Base-by-base conservation (phyloP, 1,140 invertebrate genomes). In the Oryctes rhinoceros region DNA sequence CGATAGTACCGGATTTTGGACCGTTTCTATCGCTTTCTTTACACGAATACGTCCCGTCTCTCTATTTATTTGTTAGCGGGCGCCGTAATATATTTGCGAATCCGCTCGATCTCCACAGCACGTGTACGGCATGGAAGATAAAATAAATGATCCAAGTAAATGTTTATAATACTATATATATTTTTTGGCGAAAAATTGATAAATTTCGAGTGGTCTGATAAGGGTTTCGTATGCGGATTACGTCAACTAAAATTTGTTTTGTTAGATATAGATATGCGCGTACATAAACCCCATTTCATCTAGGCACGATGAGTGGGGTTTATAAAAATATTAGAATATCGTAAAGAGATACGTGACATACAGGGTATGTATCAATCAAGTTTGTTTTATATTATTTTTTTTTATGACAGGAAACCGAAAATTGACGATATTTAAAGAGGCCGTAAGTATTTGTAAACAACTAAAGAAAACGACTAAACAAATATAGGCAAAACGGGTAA, bases 231-330 rank as follows among this genome's bases (percentile, higher is more conserved):
- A 37, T 24, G n/a, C 35, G 20, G 65, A 71, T 71, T 71, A 71
- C 65, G 65, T 71, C 20, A 71, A 35, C 65, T 35, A 20, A 37
- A 71, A 35, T 71, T 71, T 71, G 65, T 71, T 71, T 71, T 71
- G 65, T 37, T 71, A 37, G 65, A 15, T 62, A 20, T 62, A 20
- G 5, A 62, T 62, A 62, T 44, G 39, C 39, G 39, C 39, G 39
- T 71, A 71, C 65, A 71, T 71, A 71, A 30, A 71, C 11, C 15
- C 65, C 15, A 71, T 13, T 37, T 30, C 24, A 71, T 37, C 13
- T 37, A 59, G 15, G n/a, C 13, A 15, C 15, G 53, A 59, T 18
- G 13, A 53, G 18, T 18, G 15, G 18, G 53, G 3, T 59, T 10
- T 59, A 59, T 59, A 59, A n/a, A 59, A 59, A 59, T 15, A n/a